Evolutionary conservation across 2,113 vertebrate genomes (phyloP).

Genomic region (Mus musculus): GRCm39 chr14:94839501-94840000

Average conservation of each 20-base stretch:
- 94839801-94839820: slow-evolving; percentile 50
- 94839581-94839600: background rate
- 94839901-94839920: background rate
- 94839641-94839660: background rate
- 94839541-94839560: slow-evolving; percentile 10
- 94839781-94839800: slow-evolving; percentile 53
- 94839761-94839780: slow-evolving; percentile 44
- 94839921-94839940: background rate
- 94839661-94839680: slow-evolving; percentile 35
- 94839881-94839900: background rate
- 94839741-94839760: background rate
- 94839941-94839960: background rate
- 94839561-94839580: background rate
- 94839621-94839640: background rate
- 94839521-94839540: background rate
- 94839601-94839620: background rate
- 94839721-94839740: slow-evolving; percentile 24
- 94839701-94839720: background rate
- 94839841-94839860: slow-evolving; percentile 13
- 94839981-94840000: background rate
- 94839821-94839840: slow-evolving; percentile 37
- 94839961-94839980: background rate
- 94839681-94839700: slow-evolving; percentile 12
- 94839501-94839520: background rate
- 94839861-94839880: background rate